Conservation (phyloP, 2,888 invertebrate genomes). For the Biston betularia region DNA sequence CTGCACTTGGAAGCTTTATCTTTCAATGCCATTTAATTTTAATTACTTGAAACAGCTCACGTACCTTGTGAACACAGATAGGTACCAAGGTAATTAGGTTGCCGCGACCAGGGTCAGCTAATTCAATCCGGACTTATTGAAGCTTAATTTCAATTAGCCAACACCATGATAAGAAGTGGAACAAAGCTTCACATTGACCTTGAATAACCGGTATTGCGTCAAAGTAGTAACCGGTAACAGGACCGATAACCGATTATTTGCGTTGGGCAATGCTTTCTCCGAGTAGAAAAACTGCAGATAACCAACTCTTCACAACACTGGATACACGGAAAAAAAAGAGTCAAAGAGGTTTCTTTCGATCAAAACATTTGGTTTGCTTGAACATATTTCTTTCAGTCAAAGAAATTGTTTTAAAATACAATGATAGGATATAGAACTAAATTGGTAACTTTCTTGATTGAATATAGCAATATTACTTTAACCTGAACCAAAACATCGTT, state of each 20-base stretch:
- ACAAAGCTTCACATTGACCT: conserved; percentile 63
- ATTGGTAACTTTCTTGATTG: no score
- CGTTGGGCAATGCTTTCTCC: conserved; percentile 56
- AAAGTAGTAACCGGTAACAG: conserved; percentile 48
- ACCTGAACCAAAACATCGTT: no score
- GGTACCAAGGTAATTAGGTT: neutral
- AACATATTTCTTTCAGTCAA: no score
- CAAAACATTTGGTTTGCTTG: no score
- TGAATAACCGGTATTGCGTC: conserved; percentile 56
- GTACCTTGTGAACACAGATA: neutral
- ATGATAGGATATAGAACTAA: no score
- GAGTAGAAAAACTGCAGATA: conserved; percentile 2
- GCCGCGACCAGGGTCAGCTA: conserved; percentile 15
- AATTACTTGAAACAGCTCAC: neutral
- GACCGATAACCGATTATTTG: conserved; percentile 51
- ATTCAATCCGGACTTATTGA: conserved; percentile 7
- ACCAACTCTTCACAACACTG: neutral
- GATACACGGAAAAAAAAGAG: no score
- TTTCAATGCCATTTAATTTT: neutral
- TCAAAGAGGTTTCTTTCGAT: no score
- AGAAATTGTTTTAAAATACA: no score
- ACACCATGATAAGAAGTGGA: conserved; percentile 38
- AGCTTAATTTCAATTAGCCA: conserved; percentile 44
- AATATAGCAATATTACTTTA: no score
- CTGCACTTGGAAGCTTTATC: no score